Evolutionary conservation across 2,113 vertebrate species (phyloP), one percentile per base, ranked within the genome.

Genomic region (Hippoglossus stenolepis): DNA sequence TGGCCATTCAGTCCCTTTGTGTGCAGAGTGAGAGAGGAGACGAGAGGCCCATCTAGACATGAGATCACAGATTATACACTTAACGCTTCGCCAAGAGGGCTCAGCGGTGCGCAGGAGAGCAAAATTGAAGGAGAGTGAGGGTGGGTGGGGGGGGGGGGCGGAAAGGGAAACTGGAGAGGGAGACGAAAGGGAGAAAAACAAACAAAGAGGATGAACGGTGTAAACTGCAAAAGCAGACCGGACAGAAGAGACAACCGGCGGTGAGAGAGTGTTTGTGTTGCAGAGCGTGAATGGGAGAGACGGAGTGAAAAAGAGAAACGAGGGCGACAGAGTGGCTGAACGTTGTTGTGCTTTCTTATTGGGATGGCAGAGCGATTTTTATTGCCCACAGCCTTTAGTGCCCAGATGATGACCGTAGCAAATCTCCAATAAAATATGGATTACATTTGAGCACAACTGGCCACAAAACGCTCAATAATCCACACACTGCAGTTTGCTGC

Each of bases 1-100:
- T 65, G 77, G 72, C 92, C 82, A 93, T 94, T 93, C 90, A 91
- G 82, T 85, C 85, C 87, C 84, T 93, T 94, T 95, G 92, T 95
- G 91, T 38, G 26, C 77, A 1, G 80, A 79, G 78, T 56, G 79
- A 76, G 83, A 26, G 79, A 84, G 91, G 83, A 86, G 87, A 93
- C 78, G 73, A 89, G 89, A 92, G 92, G 89, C 85, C 86, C 91
- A 92, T 93, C 90, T 84, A 92, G 89, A 93, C 90, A 92, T 78
- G 89, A 93, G 91, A 94, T 94, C 91, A 92, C 91, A 93, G 91
- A 94, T 94, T 94, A 94, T 91, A 91, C 89, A 94, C 93, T 94
- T 94, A 92, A 91, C 76, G 79, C 78, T 70, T 82, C 70, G 14
- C 74, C 79, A 79, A 93, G 91, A 88, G 91, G 87, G 88, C 91